Percentiles rank a stretch among this genome's conserved stretches.
phyloP scores from a whole-genome alignment of 2,888 invertebrate genomes.

The Gisinianus flammeolus region DNA sequence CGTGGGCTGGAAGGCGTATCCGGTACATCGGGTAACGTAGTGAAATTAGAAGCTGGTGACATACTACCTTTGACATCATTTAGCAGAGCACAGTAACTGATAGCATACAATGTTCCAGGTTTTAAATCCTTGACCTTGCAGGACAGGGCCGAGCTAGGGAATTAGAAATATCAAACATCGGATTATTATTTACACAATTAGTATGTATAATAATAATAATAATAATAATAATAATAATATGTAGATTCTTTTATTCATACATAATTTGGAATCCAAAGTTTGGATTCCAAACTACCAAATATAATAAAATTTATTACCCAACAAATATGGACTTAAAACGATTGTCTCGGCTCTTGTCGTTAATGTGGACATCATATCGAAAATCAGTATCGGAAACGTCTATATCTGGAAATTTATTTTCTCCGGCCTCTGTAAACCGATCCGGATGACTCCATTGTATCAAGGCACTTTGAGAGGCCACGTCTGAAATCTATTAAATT shows the following conservation, averaged over 20 bases:
- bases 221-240: too few species aligned
- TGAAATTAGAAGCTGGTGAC: conserved; percentile 79
- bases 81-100: conserved; percentile 78
- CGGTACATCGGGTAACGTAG: conserved; percentile 81
- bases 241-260: too few species aligned
- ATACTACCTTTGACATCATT: conserved; percentile 77
- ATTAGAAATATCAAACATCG: too few species aligned
- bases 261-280: too few species aligned
- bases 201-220: too few species aligned
- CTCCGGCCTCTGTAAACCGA: conserved; percentile 64
- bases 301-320: too few species aligned
- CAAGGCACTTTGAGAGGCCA: conserved; percentile 82
- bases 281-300: too few species aligned
- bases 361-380: conserved; percentile 80
- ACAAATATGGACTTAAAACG: conserved; percentile 85
- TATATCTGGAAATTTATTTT: conserved; percentile 65
- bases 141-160: conserved; percentile 74
- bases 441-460: conserved; percentile 79
- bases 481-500: conserved; percentile 78
- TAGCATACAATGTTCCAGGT: conserved; percentile 86
- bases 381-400: conserved; percentile 71
- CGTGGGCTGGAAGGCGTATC: conserved; percentile 67
- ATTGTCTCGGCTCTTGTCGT: conserved; percentile 76
- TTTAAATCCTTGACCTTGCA: conserved; percentile 81
- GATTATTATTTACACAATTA: too few species aligned